Evolutionary conservation across 2,888 invertebrate genomes (phyloP), one percentile per base, ranked within the genome.

Genomic region (Pammene fasciana): DNA sequence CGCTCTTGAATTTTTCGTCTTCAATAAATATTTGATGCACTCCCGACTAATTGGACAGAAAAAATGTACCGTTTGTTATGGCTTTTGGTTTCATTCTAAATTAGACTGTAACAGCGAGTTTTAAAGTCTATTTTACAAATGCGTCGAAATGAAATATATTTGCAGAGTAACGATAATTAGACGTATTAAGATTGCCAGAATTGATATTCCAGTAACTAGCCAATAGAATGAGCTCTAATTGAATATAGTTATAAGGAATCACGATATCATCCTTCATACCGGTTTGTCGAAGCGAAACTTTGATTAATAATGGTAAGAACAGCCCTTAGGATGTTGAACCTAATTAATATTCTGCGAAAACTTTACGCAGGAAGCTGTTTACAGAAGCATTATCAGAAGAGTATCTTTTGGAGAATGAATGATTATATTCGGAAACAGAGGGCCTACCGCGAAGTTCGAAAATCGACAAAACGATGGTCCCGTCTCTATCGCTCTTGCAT

Each of bases 11-110:
- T 50, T 48, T 50, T 68, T 50, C 43, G 56, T 50, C n/a, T 0
- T 2, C 11, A 61, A 50, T 41, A 45, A 45, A 6, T 16, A 50
- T 43, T 50, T 50, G 26, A 68, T 68, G 68, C 55, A 56, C 55
- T 48, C 26, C 18, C n/a, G 26, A 18, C 50, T 65, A 68, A 59
- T 59, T 68, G 57, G 54, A 68, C 36, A 8, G 16, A 56, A 61
- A 60, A n/a, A 18, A n/a, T 61, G 7, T 8, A 48, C 16, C 48
- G 7, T 46, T 13, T 61, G 6, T 41, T 57, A 18, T 13, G 26
- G 11, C 0, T 26, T 13, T 13, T 52, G 13, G 13, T 5, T 13
- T 34, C 13, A 54, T 18, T 26, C 11, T 11, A 50, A 50, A 50
- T 9, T 10, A 18, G 3, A 18, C 50, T 50, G 1, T 26, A 10